phyloP scores from a whole-genome alignment of 2,113 vertebrate genomes.

The Prolemur simus region DNA sequence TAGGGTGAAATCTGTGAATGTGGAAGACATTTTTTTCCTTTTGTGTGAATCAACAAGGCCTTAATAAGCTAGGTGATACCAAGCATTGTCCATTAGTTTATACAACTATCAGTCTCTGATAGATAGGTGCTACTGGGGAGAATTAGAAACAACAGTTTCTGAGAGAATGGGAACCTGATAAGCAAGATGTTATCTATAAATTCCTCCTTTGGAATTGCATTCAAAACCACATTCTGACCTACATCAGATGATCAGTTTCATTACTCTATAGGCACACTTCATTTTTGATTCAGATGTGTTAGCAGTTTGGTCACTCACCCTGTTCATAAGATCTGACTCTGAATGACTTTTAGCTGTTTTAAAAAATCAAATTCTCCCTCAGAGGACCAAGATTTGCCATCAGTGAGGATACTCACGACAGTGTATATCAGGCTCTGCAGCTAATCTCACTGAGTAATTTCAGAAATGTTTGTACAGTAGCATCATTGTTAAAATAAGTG shows the following conservation, averaged over 20 bases:
- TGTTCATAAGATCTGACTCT: constrained; percentile 22
- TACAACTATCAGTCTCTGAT: background rate
- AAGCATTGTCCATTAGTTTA: background rate
- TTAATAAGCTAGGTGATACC: background rate
- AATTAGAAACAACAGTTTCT: background rate
- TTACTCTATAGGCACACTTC: constrained; percentile 37
- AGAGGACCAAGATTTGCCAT: background rate
- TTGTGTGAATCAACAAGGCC: background rate
- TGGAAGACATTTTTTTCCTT: background rate
- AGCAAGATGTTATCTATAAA: background rate
- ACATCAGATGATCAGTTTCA: background rate
- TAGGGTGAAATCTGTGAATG: background rate
- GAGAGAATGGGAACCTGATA: background rate
- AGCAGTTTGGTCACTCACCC: background rate
- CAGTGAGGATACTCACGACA: background rate
- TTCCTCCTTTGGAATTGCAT: background rate
- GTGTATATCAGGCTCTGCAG: background rate
- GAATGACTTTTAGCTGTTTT: constrained; percentile 40
- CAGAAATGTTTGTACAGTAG: constrained; percentile 9
- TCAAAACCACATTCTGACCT: background rate
- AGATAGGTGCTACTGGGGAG: background rate
- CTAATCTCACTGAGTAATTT: background rate
- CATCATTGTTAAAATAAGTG: background rate
- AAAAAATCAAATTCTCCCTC: constrained; percentile 23
- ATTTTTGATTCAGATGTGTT: constrained; percentile 33